These are phyloP conservation scores for Ptychoptera albimana DNA, from an alignment of 2,888 invertebrate species.

Conservation along the genomic window DNA sequence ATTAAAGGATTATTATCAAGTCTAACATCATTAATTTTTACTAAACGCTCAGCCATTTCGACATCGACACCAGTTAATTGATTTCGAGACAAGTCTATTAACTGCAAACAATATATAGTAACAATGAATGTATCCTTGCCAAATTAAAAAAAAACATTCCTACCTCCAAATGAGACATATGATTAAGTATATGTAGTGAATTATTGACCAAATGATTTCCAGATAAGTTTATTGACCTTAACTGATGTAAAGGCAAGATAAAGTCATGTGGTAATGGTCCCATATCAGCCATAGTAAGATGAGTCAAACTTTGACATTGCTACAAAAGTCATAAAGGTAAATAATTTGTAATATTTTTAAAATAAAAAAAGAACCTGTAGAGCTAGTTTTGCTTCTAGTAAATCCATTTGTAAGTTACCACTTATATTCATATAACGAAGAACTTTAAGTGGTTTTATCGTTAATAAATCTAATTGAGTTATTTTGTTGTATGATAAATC, in stretches of 20 bases:
- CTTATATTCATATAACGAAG: conserved; percentile 50
- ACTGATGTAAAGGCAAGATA: conserved; percentile 29
- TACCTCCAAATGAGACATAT: conserved; percentile 28
- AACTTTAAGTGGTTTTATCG: conserved; percentile 27
- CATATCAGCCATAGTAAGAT: conserved; percentile 26
- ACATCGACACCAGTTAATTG: conserved; percentile 39
- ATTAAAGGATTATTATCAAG: conserved; percentile 31
- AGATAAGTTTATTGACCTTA: conserved; percentile 54
- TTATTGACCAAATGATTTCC: conserved; percentile 45
- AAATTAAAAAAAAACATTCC: conserved; percentile 9
- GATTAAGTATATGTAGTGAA: conserved; percentile 28
- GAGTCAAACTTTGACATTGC: too few species aligned
- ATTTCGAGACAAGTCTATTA: conserved; percentile 60
- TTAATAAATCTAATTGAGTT: conserved; percentile 46
- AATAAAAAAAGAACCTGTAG: conserved; percentile 19
- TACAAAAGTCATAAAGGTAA: too few species aligned
- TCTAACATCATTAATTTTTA: conserved; percentile 27
- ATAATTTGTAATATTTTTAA: too few species aligned
- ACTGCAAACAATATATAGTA: conserved; percentile 34
- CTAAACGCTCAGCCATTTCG: conserved; percentile 25
- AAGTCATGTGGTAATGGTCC: conserved; percentile 28
- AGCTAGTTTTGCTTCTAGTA: conserved; percentile 26
- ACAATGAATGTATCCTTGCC: conserved; percentile 8
- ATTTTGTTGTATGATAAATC: conserved; percentile 66
- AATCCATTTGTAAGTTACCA: conserved; percentile 38